These are phyloP conservation scores for Aspiorhynchus laticeps DNA, from an alignment of 2,113 vertebrate species.

Conservation along the genomic window DNA sequence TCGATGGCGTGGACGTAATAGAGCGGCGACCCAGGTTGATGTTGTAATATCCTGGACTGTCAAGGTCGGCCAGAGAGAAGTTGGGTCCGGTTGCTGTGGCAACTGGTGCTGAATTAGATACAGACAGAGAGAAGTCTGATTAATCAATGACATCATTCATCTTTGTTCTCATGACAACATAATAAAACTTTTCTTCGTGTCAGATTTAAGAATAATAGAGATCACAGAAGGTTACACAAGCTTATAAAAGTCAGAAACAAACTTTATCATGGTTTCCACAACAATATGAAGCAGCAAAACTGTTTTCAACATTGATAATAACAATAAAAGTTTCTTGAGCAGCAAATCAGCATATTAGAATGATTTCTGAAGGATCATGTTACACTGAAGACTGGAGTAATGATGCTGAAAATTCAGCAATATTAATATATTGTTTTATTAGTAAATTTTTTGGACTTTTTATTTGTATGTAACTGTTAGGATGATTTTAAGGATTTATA, in stretches of 20 bases:
- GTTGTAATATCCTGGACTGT: conserved; percentile 95
- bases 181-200: background rate
- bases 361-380: background rate
- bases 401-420: background rate
- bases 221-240: background rate
- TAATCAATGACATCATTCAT: background rate
- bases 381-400: background rate
- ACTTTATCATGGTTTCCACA: background rate
- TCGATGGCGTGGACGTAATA: conserved; percentile 90
- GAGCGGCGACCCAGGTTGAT: conserved; percentile 93
- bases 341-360: background rate
- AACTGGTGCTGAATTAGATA: conserved; percentile 81
- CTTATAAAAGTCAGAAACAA: background rate
- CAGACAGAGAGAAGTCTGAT: conserved; percentile 29
- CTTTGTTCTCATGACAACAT: background rate
- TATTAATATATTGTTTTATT: background rate
- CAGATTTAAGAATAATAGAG: background rate
- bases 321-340: background rate
- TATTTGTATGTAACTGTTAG: background rate
- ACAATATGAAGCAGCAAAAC: background rate
- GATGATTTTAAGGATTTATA: background rate
- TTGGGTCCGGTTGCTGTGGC: conserved; percentile 91
- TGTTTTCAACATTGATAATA: background rate
- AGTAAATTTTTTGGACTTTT: background rate
- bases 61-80: conserved; percentile 93